Base-by-base conservation (phyloP, 2,113 vertebrate genomes). In the Empidonax traillii region DNA sequence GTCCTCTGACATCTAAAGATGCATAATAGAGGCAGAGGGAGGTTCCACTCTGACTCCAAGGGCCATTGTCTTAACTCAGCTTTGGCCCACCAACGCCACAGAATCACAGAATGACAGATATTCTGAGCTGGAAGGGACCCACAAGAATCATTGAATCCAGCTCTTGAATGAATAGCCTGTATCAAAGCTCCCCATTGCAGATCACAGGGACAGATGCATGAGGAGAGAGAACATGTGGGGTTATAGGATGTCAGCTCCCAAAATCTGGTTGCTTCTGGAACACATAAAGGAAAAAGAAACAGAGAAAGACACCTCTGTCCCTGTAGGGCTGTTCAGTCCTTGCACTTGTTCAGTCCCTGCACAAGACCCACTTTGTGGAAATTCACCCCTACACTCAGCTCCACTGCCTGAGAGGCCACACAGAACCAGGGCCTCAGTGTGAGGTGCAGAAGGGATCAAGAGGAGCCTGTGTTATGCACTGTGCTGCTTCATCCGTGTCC, bases 401-500 rank as follows among this genome's bases (percentile, higher is more conserved):
- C 27, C 13, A 7, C 3, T 66, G 41, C 7, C 22, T 39, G 23
- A 39, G 24, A 37, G 59, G 47, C 17, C 23, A 76, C 21, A 63
- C 13, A 87, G 41, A 72, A 28, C 10, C 25, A 63, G 18, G 39
- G 13, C 19, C 8, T 66, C n/a, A 53, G 31, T 23, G 13, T 28
- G 12, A 65, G 14, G 15, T n/a, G 20, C n/a, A 76, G 43, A 71
- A 76, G n/a, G 14, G n/a, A 58, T 30, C 14, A 58, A 63, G 23
- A 10, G 4, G 7, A 69, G 31, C 9, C 28, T 23, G 19, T 63
- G 44, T 65, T 53, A 72, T 0, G 0, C 9, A 10, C 12, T 62
- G n/a, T 37, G 24, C 19, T 35, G n/a, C 53, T 84, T 20, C 1
- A 2, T n/a, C 37, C 4, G 2, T 35, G 37, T 51, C 30, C 30